These are phyloP conservation scores for Danaus chrysippus DNA, from an alignment of 2,888 invertebrate species.

Conservation along the genomic window DNA sequence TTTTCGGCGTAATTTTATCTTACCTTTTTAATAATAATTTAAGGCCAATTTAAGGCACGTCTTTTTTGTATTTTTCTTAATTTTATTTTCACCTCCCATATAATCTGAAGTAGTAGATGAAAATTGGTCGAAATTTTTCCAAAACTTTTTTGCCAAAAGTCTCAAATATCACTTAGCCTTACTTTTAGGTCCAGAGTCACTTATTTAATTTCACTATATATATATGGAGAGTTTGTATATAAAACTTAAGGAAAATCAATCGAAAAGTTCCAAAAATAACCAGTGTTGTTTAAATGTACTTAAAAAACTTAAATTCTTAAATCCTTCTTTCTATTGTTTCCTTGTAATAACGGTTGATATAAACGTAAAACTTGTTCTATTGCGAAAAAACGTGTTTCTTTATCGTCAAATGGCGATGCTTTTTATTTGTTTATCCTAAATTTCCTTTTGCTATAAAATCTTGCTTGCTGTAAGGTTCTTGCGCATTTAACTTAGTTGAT, in stretches of 20 bases:
- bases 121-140: constrained; percentile 72
- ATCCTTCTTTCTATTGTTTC: constrained; percentile 78
- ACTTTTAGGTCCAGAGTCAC: constrained; percentile 71
- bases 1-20: constrained; percentile 68
- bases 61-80: constrained; percentile 51
- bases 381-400: constrained; percentile 80
- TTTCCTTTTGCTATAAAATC: constrained; percentile 71
- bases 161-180: constrained; percentile 76
- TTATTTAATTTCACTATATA: constrained; percentile 74
- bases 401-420: constrained; percentile 77
- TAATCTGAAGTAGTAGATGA: constrained; percentile 67
- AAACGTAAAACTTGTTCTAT: constrained; percentile 80
- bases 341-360: constrained; percentile 79
- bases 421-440: constrained; percentile 67
- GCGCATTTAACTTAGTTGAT: constrained; percentile 72
- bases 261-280: constrained; percentile 78
- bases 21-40: constrained; percentile 76
- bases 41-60: constrained; percentile 80
- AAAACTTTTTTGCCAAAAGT: constrained; percentile 68
- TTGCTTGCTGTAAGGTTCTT: constrained; percentile 64
- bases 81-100: constrained; percentile 64
- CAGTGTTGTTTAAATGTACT: constrained; percentile 79
- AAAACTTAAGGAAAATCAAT: constrained; percentile 74
- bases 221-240: constrained; percentile 76
- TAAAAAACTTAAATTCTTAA: constrained; percentile 74